Conservation (phyloP, 1,140 invertebrate species). For the Trachelipus rathkii region DNA sequence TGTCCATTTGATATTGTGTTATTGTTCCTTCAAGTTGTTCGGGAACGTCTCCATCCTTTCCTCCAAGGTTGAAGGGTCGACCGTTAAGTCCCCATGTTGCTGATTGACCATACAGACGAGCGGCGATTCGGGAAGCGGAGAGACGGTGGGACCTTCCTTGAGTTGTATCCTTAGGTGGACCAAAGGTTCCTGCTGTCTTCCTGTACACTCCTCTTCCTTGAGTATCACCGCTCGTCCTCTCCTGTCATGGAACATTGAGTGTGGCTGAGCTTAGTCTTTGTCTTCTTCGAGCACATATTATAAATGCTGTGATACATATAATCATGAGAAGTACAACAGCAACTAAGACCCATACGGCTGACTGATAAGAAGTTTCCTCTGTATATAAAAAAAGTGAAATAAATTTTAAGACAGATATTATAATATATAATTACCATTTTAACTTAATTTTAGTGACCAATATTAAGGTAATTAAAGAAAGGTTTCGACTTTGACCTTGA, state of each 20-base stretch:
- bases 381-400: neutral
- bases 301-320: neutral
- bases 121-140: neutral
- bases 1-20: neutral
- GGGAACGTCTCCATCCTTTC: neutral
- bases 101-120: neutral
- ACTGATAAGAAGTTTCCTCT: neutral
- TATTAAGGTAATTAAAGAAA: too few relatives aligned
- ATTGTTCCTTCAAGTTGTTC: neutral
- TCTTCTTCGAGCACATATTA: neutral
- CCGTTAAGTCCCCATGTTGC: neutral
- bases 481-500: too few relatives aligned
- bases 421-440: too few relatives aligned
- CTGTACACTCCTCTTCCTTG: neutral
- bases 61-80: neutral
- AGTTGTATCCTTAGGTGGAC: neutral
- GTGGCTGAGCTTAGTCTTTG: neutral
- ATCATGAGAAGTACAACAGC: neutral
- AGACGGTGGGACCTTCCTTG: neutral
- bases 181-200: neutral
- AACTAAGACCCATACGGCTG: neutral
- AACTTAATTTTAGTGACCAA: too few relatives aligned
- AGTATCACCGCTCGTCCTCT: slow-evolving; percentile 1
- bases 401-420: too few relatives aligned
- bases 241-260: neutral